Percentiles rank a stretch among this genome's conserved stretches.
phyloP scores from a whole-genome alignment of 1,140 invertebrate genomes.

The Cepaea nemoralis region DNA sequence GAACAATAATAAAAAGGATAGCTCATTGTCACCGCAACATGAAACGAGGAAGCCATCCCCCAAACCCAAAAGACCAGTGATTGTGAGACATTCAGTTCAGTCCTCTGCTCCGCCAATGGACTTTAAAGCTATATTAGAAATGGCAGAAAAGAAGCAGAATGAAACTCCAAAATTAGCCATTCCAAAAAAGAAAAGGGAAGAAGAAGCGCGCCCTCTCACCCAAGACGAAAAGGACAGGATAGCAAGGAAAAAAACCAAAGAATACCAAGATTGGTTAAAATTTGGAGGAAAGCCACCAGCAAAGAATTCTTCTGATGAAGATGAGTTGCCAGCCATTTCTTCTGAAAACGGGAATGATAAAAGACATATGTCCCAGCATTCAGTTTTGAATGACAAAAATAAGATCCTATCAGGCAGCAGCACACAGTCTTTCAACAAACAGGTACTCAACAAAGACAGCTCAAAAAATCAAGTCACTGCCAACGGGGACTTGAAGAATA shows the following conservation, averaged over 20 bases:
- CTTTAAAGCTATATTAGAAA: conserved; percentile 38
- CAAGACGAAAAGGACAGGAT: conserved; percentile 40
- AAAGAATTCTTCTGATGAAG: conserved; percentile 8
- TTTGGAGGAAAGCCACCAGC: conserved; percentile 20
- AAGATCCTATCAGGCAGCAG: background rate
- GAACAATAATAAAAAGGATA: conserved; percentile 6
- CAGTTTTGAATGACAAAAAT: background rate
- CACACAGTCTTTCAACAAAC: background rate
- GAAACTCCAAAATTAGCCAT: conserved; percentile 21
- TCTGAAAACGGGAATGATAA: background rate
- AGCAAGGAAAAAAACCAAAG: conserved; percentile 29
- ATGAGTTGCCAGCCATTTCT: background rate
- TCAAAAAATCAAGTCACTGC: background rate
- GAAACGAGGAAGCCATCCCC: background rate
- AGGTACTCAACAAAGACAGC: background rate
- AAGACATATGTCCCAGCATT: background rate
- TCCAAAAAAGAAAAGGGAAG: conserved; percentile 38
- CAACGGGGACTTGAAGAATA: background rate
- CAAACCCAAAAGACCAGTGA: background rate
- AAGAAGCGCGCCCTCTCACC: conserved; percentile 21
- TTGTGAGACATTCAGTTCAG: background rate
- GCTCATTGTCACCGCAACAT: background rate
- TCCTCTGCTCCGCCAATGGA: conserved; percentile 32
- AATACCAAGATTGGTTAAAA: conserved; percentile 37
- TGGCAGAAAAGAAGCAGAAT: conserved; percentile 34